phyloP scores from a whole-genome alignment of 2,113 vertebrate species.

The Choloepus hoffmanni region DNA sequence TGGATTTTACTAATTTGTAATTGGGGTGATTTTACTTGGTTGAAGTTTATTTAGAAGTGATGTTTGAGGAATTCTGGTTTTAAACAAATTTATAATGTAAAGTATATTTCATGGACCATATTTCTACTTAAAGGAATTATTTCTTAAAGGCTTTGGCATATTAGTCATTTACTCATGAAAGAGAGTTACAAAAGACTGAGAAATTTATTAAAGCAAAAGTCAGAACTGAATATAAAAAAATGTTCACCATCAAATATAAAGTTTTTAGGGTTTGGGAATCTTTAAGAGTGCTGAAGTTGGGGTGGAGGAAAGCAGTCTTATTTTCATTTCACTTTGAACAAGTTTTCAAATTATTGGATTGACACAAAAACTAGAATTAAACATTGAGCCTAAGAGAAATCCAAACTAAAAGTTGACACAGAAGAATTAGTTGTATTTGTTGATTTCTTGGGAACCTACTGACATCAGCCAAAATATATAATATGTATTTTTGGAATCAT shows the following conservation, averaged over 20 bases:
- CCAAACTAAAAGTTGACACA: not conserved
- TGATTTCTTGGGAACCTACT: slow-evolving; percentile 40
- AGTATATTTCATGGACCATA: slow-evolving; percentile 26
- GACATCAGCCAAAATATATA: slow-evolving; percentile 27
- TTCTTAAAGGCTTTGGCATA: slow-evolving; percentile 57
- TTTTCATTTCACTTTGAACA: slow-evolving; percentile 54
- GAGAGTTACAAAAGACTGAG: slow-evolving; percentile 38
- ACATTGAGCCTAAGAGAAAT: not conserved
- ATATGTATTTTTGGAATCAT: not conserved
- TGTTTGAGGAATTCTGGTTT: slow-evolving; percentile 35
- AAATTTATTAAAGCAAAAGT: slow-evolving; percentile 49
- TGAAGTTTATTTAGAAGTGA: slow-evolving; percentile 66
- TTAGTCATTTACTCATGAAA: slow-evolving; percentile 50
- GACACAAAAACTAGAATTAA: not conserved
- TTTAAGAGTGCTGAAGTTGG: slow-evolving; percentile 13
- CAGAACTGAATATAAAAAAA: slow-evolving; percentile 47
- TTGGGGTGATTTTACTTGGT: slow-evolving; percentile 56
- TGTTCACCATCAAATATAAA: slow-evolving; percentile 6
- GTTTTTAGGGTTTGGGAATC: not conserved
- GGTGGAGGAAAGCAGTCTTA: slow-evolving; percentile 16
- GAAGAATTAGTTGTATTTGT: slow-evolving; percentile 28
- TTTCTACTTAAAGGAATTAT: slow-evolving; percentile 60
- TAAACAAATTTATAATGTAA: slow-evolving; percentile 55
- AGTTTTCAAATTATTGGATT: slow-evolving; percentile 16
- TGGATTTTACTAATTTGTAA: slow-evolving; percentile 57